Evolutionary conservation across 2,113 vertebrate genomes (phyloP).

Genomic region (Nannospalax galili): DNA sequence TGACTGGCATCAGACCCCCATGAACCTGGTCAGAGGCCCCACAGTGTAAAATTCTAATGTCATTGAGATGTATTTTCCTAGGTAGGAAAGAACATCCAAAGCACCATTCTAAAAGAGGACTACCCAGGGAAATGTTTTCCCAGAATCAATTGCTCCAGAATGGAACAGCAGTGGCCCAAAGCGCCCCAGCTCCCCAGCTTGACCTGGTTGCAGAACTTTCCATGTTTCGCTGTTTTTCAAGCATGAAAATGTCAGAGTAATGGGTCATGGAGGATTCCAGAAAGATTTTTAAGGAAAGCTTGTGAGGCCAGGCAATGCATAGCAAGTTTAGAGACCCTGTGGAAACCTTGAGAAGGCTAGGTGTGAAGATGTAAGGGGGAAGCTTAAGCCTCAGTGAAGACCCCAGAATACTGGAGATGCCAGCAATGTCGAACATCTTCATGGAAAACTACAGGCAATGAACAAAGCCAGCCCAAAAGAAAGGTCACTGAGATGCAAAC

Average conservation of each 20-base stretch:
- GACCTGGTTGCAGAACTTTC: too few relatives aligned
- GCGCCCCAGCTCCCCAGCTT: not conserved
- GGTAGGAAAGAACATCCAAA: not conserved
- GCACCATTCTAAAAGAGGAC: not conserved
- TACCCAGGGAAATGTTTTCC: not conserved
- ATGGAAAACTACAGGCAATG: too few relatives aligned
- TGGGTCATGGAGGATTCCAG: too few relatives aligned
- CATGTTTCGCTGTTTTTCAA: not conserved
- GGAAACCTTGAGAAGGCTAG: not conserved
- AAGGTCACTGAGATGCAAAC: not conserved
- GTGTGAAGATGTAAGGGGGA: too few relatives aligned
- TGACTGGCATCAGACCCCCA: not conserved
- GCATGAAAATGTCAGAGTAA: not conserved
- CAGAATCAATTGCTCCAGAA: not conserved
- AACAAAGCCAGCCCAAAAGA: not conserved
- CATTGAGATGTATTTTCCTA: not conserved
- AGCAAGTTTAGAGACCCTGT: not conserved
- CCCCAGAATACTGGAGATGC: not conserved
- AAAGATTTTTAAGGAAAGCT: not conserved
- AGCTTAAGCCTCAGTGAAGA: not conserved
- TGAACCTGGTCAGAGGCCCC: not conserved
- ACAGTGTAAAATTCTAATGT: not conserved
- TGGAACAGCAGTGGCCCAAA: not conserved
- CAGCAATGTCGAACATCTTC: not conserved
- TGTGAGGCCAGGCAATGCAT: not conserved